A percentile compares a stretch with the other conserved stretches of the same genome.
phyloP scores from a whole-genome alignment of 2,797 vertebrate species.

The Acanthurus leucopareius region DNA sequence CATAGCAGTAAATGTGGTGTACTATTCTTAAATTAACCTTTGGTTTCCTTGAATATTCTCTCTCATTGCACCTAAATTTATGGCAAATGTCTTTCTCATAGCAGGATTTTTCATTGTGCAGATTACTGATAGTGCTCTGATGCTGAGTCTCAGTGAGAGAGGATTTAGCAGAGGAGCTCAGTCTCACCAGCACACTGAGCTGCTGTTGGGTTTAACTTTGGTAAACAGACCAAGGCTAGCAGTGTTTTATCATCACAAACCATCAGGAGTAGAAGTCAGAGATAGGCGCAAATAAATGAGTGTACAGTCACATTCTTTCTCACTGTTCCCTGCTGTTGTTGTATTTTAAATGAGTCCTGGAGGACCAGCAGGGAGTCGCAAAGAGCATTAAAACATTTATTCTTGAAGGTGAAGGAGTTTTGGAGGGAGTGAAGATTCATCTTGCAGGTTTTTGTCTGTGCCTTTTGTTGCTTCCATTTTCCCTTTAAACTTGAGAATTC shows the following conservation, averaged over 20 bases:
- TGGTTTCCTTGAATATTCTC: slow-evolving; percentile 12
- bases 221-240: slow-evolving; percentile 55
- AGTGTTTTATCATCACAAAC: slow-evolving; percentile 32
- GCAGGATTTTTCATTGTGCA: slow-evolving; percentile 30
- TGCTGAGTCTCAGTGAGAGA: slow-evolving; percentile 27
- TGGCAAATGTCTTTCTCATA: slow-evolving; percentile 42
- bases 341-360: slow-evolving; percentile 46
- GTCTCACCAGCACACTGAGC: slow-evolving; percentile 27
- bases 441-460: slow-evolving; percentile 4
- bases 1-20: neutral
- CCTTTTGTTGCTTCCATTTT: neutral
- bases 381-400: slow-evolving; percentile 31
- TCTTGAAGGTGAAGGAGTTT: neutral
- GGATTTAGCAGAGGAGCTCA: slow-evolving; percentile 41
- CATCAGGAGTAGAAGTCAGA: slow-evolving; percentile 51
- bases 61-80: slow-evolving; percentile 34
- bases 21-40: slow-evolving; percentile 14
- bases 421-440: neutral
- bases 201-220: slow-evolving; percentile 32
- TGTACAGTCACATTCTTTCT: slow-evolving; percentile 38
- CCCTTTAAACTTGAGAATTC: slow-evolving; percentile 7
- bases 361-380: slow-evolving; percentile 22
- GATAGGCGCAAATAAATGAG: slow-evolving; percentile 55
- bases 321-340: slow-evolving; percentile 32
- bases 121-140: slow-evolving; percentile 40